Evolutionary conservation across 2,113 vertebrate genomes (phyloP), one percentile per base, ranked within the genome.

Genomic region (Callospermophilus lateralis): DNA sequence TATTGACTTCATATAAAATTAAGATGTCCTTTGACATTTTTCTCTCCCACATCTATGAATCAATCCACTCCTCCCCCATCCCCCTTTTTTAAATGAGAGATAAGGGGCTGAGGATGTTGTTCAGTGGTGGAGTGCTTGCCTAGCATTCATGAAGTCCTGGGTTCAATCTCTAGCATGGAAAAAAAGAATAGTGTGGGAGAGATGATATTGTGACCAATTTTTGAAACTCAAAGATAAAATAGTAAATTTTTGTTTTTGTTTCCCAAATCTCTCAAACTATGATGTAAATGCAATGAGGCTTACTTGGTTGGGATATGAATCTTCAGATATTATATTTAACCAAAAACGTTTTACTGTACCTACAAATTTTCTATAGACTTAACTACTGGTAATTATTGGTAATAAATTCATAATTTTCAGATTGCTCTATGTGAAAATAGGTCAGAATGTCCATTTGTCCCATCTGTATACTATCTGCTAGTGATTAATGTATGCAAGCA

Each of bases 181-280:
- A 22, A 73, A 45, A 22, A 15, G 8, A 81, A 32, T 15, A 32
- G 13, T 28, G 30, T 34, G 65, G 16, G 4, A 63, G 13, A 65
- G 5, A 11, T 10, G 17, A 63, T 80, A 84, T 42, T 90, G 16
- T 93, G 48, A 73, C 61, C 86, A 37, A 78, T 72, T 90, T 97
- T 87, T 96, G 53, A 92, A 79, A 76, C 80, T 2, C 12, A 92
- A 95, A 24, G 11, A 94, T 45, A 93, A 97, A 93, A 48, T 32
- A 65, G 13, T 84, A 84, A 79, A 39, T 83, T 86, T 55, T 88
- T 89, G 15, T 94, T 13, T 42, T 9, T 65, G 15, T 45, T 89
- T 70, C n/a, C 26, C 84, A 81, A 94, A 8, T 86, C 32, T 95
- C 53, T 96, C 55, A 83, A 83, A 77, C 5, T 58, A 67, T 72